Percentiles rank a stretch among this genome's conserved stretches.
Conservation (phyloP, 1,140 invertebrate species). For the Anoplophora glabripennis region DNA sequence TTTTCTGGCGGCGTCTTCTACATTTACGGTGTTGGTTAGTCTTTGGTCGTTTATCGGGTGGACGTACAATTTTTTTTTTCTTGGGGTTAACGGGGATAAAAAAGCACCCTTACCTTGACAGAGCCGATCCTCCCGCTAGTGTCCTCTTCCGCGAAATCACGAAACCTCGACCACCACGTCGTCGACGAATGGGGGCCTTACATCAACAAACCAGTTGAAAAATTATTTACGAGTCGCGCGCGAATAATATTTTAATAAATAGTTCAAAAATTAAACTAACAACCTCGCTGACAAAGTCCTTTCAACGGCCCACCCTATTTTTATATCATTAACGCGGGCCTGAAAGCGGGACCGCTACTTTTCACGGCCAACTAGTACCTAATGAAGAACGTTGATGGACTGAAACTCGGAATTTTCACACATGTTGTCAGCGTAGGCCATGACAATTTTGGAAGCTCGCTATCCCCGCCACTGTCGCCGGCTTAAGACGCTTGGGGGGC, state of each 20-base stretch:
- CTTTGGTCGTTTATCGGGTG: too few relatives aligned
- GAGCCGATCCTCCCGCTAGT: too few relatives aligned
- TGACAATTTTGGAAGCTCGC: slow-evolving; percentile 31
- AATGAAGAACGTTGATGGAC: slow-evolving; percentile 42
- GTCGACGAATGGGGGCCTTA: background rate
- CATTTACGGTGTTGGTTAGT: too few relatives aligned
- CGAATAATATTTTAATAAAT: slow-evolving; percentile 14
- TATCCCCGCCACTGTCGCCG: background rate
- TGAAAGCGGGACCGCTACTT: slow-evolving; percentile 27
- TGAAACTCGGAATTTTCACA: slow-evolving; percentile 40
- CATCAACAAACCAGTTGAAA: background rate
- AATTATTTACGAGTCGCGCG: background rate
- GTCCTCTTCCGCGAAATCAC: too few relatives aligned
- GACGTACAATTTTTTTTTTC: too few relatives aligned
- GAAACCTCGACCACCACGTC: too few relatives aligned
- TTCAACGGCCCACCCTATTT: slow-evolving; percentile 17
- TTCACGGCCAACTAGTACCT: slow-evolving; percentile 36
- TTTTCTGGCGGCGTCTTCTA: too few relatives aligned
- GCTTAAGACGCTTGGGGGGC: too few relatives aligned
- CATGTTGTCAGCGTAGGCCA: slow-evolving; percentile 42
- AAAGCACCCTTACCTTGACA: too few relatives aligned
- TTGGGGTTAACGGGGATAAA: too few relatives aligned
- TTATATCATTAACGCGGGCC: slow-evolving; percentile 15
- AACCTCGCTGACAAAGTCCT: slow-evolving; percentile 30
- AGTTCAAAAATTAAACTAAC: slow-evolving; percentile 31